A percentile compares a stretch with the other conserved stretches of the same genome.
phyloP scores from a whole-genome alignment of 2,113 vertebrate species.

The Chloroceryle aenea region DNA sequence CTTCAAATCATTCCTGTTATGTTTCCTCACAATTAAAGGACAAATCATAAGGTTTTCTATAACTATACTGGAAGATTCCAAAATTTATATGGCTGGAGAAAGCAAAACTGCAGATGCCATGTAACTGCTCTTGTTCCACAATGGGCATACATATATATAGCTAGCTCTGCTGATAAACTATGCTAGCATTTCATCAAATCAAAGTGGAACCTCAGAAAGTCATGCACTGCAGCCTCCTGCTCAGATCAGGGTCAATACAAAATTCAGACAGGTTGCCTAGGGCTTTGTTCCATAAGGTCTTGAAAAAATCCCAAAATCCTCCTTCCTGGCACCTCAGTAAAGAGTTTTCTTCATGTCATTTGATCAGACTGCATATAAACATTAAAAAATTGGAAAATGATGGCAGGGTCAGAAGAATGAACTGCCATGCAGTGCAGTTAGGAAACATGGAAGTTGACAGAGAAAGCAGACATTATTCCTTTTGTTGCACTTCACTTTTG shows the following conservation, averaged over 20 bases:
- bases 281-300: not conserved
- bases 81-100: not conserved
- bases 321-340: not conserved
- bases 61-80: not conserved
- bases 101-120: rapidly evolving
- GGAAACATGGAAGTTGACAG: not conserved
- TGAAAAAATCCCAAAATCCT: not conserved
- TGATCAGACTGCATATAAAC: not conserved
- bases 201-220: not conserved
- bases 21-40: not conserved
- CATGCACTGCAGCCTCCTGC: not conserved
- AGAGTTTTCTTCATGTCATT: not conserved
- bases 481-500: not conserved
- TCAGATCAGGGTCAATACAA: not conserved
- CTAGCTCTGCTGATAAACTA: not conserved
- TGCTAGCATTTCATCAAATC: not conserved
- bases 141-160: not conserved
- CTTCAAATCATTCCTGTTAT: not conserved
- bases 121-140: not conserved
- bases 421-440: not conserved
- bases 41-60: not conserved
- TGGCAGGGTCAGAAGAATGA: not conserved
- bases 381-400: not conserved
- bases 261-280: not conserved
- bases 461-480: not conserved